Evolutionary conservation across 2,888 invertebrate genomes (phyloP).

Genomic region (Cataglyphis livida): DNA sequence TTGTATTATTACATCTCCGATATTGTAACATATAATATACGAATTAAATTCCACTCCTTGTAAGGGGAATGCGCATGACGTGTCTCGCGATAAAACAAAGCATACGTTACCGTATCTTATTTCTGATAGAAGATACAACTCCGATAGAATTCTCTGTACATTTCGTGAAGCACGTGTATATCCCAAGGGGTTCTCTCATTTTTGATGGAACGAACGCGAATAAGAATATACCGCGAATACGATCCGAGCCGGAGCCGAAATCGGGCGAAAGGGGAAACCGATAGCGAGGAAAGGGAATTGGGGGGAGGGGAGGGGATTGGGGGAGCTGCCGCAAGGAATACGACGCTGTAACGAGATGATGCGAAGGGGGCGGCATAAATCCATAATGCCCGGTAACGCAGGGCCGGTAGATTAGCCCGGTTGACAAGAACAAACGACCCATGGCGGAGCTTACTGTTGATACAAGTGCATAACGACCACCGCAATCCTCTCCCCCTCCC

Average conservation of each 20-base stretch:
- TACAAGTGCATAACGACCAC: constrained; percentile 65
- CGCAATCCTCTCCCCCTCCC: constrained; percentile 13
- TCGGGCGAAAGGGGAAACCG: neutral
- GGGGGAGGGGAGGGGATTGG: too few relatives aligned
- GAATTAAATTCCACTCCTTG: neutral
- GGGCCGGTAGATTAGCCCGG: constrained; percentile 67
- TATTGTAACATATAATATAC: neutral
- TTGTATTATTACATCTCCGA: neutral
- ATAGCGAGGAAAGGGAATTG: neutral
- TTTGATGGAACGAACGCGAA: neutral
- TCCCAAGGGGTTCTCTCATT: neutral
- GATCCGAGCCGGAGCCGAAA: neutral
- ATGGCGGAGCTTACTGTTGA: constrained; percentile 54
- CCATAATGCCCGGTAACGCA: constrained; percentile 65
- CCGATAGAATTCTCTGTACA: constrained; percentile 6
- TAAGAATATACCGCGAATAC: neutral
- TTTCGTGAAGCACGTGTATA: neutral
- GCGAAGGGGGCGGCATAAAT: constrained; percentile 63
- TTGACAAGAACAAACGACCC: constrained; percentile 74
- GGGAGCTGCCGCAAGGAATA: neutral
- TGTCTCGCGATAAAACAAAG: neutral
- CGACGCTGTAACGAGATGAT: constrained; percentile 60
- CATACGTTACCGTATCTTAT: neutral
- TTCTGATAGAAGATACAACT: neutral
- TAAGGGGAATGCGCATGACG: neutral